Percentiles rank a stretch among this genome's conserved stretches.
Conservation (phyloP, 2,797 vertebrate species). For the Lophotriccus pileatus region DNA sequence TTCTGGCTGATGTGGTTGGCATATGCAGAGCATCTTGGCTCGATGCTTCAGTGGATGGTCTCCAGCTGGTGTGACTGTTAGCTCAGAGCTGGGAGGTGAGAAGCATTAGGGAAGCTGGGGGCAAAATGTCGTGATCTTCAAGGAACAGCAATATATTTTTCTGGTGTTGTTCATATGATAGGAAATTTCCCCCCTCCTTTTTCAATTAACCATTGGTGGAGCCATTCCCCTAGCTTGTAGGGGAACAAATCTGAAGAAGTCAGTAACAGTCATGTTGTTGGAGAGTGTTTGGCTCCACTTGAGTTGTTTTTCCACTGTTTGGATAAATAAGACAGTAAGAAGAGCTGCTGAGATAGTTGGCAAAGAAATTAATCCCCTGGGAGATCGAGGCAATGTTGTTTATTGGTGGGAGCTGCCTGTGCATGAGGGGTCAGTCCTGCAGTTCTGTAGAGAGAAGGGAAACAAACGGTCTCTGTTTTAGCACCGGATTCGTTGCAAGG, state of each 20-base stretch:
- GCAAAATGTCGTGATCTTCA: not conserved
- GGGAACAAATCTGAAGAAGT: not conserved
- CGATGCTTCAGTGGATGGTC: not conserved
- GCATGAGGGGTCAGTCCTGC: not conserved
- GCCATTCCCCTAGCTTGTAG: not conserved
- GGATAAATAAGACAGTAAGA: slow-evolving; percentile 56
- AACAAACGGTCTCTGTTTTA: slow-evolving; percentile 53
- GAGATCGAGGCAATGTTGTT: not conserved
- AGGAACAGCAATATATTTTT: not conserved
- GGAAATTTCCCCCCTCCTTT: not conserved
- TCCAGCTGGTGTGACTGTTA: not conserved
- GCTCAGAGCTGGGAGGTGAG: not conserved
- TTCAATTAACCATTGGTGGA: not conserved
- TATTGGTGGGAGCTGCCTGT: not conserved
- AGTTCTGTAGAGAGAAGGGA: not conserved
- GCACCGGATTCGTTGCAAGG: not conserved
- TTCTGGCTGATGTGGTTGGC: not conserved
- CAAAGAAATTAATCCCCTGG: not conserved
- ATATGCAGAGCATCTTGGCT: not conserved
- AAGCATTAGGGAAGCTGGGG: not conserved
- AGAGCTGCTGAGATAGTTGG: not conserved
- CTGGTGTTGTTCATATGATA: not conserved
- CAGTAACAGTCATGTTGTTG: not conserved
- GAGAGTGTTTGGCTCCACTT: not conserved
- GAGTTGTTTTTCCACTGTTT: slow-evolving; percentile 44